A percentile compares a stretch with the other conserved stretches of the same genome.
Evolutionary conservation across 2,888 invertebrate genomes (phyloP).

Genomic region (Schizotus pectinicornis): DNA sequence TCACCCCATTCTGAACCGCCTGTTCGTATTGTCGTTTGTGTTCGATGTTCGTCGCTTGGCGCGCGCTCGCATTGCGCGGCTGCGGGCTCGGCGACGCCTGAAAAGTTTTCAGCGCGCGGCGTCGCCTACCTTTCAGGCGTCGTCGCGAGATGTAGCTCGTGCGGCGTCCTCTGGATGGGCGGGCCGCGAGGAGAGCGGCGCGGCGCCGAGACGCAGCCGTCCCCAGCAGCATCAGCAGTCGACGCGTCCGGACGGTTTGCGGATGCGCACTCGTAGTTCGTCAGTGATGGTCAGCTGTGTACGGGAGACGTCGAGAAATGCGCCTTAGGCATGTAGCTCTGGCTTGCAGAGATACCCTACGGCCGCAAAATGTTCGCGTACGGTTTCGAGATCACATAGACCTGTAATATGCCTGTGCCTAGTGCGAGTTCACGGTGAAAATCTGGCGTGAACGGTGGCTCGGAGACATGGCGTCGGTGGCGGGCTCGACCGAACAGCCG

Average conservation of each 20-base stretch:
- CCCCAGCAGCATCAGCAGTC: constrained; percentile 39
- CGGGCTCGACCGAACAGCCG: constrained; percentile 59
- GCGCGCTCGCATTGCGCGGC: too few species aligned
- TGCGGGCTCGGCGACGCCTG: too few species aligned
- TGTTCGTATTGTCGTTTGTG: too few species aligned
- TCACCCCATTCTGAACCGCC: too few species aligned
- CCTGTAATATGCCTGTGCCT: constrained; percentile 60
- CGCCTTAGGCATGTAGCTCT: constrained; percentile 57
- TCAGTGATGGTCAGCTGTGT: constrained; percentile 56
- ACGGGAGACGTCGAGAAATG: constrained; percentile 53
- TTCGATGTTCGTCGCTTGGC: too few species aligned
- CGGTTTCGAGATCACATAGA: constrained; percentile 67
- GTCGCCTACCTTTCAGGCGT: not conserved
- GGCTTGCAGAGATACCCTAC: constrained; percentile 53
- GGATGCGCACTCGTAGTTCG: constrained; percentile 50
- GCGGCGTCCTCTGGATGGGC: constrained; percentile 33
- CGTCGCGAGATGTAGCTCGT: constrained; percentile 16
- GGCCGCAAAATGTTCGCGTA: constrained; percentile 64
- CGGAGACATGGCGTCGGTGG: constrained; percentile 66
- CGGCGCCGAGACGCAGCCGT: constrained; percentile 42
- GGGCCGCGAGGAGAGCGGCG: constrained; percentile 44
- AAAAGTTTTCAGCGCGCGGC: not conserved
- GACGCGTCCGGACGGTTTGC: constrained; percentile 48
- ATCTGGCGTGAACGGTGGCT: constrained; percentile 68
- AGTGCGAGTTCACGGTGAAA: constrained; percentile 65